Base-by-base conservation (phyloP, 1,140 invertebrate species). In the Eulimnadia texana region DNA sequence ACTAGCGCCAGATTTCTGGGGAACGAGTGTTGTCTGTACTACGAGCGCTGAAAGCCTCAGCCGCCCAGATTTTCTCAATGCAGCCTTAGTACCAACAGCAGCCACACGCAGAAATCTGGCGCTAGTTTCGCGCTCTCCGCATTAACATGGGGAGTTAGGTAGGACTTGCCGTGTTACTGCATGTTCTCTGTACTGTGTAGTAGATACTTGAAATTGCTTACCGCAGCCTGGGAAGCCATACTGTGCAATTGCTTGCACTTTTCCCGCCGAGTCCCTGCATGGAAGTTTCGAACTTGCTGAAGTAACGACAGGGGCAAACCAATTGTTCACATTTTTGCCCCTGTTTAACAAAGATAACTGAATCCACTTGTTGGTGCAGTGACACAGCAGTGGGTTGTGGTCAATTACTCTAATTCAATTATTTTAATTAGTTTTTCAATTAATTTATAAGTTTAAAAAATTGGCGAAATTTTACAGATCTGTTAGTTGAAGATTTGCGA, bases 331-430 rank as follows among this genome's bases (percentile, higher is more conserved):
- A 57, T 0, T 20, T 10, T 13, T 23, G 11, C 29, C 13, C 29
- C n/a, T 20, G 13, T 20, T 57, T 27, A 19, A 10, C 28, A 20
- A 29, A 57, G 55, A 29, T 57, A 29, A 27, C 55, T 9, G 27
- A 29, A 57, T 16, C 55, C 55, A 57, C 20, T 57, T 57, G 29
- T 57, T 57, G 27, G 27, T 33, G 55, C 55, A 57, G 11, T 9
- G 27, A 27, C 55, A 57, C 1, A n/a, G 1, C 28, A 57, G 19
- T 2, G 55, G 28, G 19, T 57, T 57, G 22, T 20, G 25, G 19
- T 28, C 27, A 1, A 57, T 3, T 19, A 29, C 33, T 28, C 55
- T 57, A 42, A 42, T 16, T 16, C 16, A 42, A 42, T 42, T 6
- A 16, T 42, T 42, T 42, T 6, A 42, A 16, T 42, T 16, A 42